Base-by-base conservation (phyloP, 2,113 vertebrate genomes). In the Hemibagrus wyckioides region DNA sequence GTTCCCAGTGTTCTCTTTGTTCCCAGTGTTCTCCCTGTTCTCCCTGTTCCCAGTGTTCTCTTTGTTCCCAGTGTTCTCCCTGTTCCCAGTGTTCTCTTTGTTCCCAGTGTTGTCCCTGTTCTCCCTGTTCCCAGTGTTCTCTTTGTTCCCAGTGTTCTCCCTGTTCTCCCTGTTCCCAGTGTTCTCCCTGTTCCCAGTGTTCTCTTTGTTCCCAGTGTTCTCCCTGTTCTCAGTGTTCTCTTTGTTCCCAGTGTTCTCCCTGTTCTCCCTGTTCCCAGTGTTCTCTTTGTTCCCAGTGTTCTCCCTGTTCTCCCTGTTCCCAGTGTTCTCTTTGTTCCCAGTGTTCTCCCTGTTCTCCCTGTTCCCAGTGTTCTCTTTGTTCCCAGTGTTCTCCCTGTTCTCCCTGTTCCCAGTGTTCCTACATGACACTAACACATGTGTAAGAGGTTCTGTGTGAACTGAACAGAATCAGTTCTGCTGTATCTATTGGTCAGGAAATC, bases 401-500 rank as follows among this genome's bases (percentile, higher is more conserved):
- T 13, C 13, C 3, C 4, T 50, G 44, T 50, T 50, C 41, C 71
- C 11, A 9, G 1, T 79, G 48, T 52, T 52, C 76, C 36, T 19
- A 71, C 19, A 10, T 44, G 9, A 44, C 23, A 39, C 30, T 52
- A 19, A 54, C 59, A 48, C 1, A n/a, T n/a, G 13, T 50, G n/a
- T 52, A 50, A 11, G 9, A 25, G 14, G 25, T 4, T 65, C 8
- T 75, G 21, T 56, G 23, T 17, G 48, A 39, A 50, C 59, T 52
- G 50, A 41, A 81, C 36, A 17, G 36, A 80, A 57, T 80, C 30
- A 56, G 5, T 80, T 19, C 77, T 56, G 8, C 56, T 48, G 9
- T 44, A 13, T 13, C 54, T 76, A 59, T 50, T 14, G 19, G 80
- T 75, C 36, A 61, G 39, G 80, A 84, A 76, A 69, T 84, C 77